Evolutionary conservation across 1,140 invertebrate species (phyloP).

Genomic region (Zaprionus inermis): DNA sequence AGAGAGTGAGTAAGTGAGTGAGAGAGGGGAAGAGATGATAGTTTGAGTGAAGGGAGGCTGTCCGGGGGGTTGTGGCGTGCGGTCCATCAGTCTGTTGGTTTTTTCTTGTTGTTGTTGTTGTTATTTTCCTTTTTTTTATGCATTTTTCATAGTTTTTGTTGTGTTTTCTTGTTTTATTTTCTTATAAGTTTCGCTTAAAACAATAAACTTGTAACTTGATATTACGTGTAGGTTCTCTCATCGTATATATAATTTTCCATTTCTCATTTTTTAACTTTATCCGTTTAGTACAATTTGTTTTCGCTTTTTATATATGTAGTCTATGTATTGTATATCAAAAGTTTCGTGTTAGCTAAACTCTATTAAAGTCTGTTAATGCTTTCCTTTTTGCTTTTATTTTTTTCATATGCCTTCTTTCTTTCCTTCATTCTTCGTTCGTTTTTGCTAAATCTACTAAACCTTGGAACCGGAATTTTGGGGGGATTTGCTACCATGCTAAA

Average conservation of each 20-base stretch:
- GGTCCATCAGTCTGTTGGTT: conserved; percentile 78
- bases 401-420: conserved; percentile 21
- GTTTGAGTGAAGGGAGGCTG: conserved; percentile 37
- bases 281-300: conserved; percentile 41
- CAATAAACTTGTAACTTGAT: conserved; percentile 58
- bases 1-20: background rate
- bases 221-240: conserved; percentile 41
- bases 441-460: conserved; percentile 73
- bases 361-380: conserved; percentile 56
- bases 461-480: conserved; percentile 75
- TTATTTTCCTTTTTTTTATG: conserved; percentile 40
- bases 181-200: conserved; percentile 52
- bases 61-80: conserved; percentile 56
- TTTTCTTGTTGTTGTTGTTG: conserved; percentile 50
- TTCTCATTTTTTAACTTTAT: conserved; percentile 24
- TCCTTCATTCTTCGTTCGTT: conserved; percentile 42
- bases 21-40: background rate
- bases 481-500: conserved; percentile 67
- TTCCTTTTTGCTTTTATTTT: conserved; percentile 40
- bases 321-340: conserved; percentile 52
- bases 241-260: conserved; percentile 39
- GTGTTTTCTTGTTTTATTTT: conserved; percentile 29
- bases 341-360: conserved; percentile 43
- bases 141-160: conserved; percentile 50
- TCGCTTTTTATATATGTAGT: conserved; percentile 14